Conservation (phyloP, 2,888 invertebrate genomes). For the Heliconius erato region DNA sequence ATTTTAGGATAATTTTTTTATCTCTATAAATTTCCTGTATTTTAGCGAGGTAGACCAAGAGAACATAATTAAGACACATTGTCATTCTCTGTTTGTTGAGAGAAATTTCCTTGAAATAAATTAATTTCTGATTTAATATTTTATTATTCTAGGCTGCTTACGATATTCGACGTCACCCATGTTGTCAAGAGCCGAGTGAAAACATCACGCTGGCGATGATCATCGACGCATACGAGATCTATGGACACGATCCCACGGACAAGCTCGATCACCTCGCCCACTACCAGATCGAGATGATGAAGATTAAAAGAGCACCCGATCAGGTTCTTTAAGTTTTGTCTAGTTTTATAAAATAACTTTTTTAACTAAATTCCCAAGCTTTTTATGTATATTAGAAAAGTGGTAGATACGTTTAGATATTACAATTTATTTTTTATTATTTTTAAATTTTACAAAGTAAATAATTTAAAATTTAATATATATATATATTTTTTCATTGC, state of each 20-base stretch:
- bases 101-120: not conserved
- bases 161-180: constrained; percentile 74
- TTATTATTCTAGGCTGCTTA: constrained; percentile 62
- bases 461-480: too few relatives aligned
- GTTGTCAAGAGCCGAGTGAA: constrained; percentile 70
- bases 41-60: too few relatives aligned
- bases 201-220: constrained; percentile 79
- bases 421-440: too few relatives aligned
- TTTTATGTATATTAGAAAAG: too few relatives aligned
- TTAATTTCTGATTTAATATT: not conserved
- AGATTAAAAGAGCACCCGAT: constrained; percentile 76
- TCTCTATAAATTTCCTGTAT: too few relatives aligned
- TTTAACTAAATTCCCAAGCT: not conserved
- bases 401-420: not conserved
- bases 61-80: too few relatives aligned
- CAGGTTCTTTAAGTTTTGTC: constrained; percentile 65
- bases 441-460: too few relatives aligned
- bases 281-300: constrained; percentile 82
- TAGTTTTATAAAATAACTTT: not conserved
- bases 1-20: too few relatives aligned
- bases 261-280: constrained; percentile 78
- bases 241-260: constrained; percentile 82
- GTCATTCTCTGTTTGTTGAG: too few relatives aligned
- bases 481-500: constrained; percentile 53
- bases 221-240: constrained; percentile 81